Evolutionary conservation across 2,888 invertebrate species (phyloP), one percentile per base, ranked within the genome.

Genomic region (Esperia sulphurella): DNA sequence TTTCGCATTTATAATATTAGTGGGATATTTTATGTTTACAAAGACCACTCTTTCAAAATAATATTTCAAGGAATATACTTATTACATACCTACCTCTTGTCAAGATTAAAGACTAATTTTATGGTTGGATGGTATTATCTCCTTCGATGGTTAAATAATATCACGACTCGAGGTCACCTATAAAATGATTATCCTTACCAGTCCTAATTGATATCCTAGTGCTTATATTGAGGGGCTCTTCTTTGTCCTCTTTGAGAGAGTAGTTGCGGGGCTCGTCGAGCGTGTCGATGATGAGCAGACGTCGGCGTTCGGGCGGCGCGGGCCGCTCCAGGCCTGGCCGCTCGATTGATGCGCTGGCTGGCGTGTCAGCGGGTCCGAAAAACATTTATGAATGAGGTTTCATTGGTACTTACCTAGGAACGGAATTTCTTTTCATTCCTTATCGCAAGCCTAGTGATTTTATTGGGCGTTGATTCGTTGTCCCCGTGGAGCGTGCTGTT

Each of bases 281-380:
- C 31, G 31, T 31, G 31, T 8, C 31, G 31, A 31, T 35, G n/a
- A 35, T 10, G 35, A 35, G 35, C 10, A 21, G 21, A 21, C 21
- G 21, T 37, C 87, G 73, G 28, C 85, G 65, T 59, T 88, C 90
- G 3, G 89, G 86, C 8, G 88, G 87, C 40, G 81, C 63, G 10
- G 86, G 76, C 45, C 85, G 74, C 9, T 72, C 74, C 58, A 85
- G 87, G 40, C 75, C 62, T 48, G 81, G 84, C 0, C 77, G 63
- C 51, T 79, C 82, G 43, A 85, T 79, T 8, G 79, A 80, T 8
- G 89, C 88, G 55, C 78, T 89, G 50, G 90, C 90, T 3, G 90
- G 90, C n/a, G 90, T 90, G 90, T 90, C 57, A 90, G 87, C 1
- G 90, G 90, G 59, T 90, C 90, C 21, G 21, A 21, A 21, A 21